Base-by-base conservation (phyloP, 2,888 invertebrate species). In the Alloplasta piceator region DNA sequence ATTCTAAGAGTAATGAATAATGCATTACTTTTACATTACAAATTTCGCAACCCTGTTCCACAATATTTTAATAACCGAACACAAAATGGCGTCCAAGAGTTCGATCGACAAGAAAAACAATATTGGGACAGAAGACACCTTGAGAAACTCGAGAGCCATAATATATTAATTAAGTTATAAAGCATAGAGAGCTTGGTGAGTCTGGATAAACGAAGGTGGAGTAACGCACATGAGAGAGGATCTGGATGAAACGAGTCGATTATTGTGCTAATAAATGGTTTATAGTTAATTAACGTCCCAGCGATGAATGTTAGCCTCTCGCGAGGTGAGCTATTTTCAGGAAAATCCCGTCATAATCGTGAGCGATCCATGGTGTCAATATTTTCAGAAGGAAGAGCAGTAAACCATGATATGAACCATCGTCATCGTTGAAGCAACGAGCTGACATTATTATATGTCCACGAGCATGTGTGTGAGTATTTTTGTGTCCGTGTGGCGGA, bases 341-440 rank as follows among this genome's bases (percentile, higher is more conserved):
- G 41, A 5, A 5, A 41, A 7, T 36, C n/a, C n/a, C n/a, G n/a
- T n/a, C 38, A 48, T 6, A n/a, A n/a, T n/a, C n/a, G n/a, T n/a
- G 60, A 14, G 56, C 55, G n/a, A n/a, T 36, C 52, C 39, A 26
- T 58, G 76, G 64, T 80, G 83, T 83, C 84, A 86, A 86, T 87
- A 85, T 89, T 89, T 88, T 86, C 86, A 82, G 82, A 82, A 84
- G 82, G 84, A 80, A 83, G 76, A 80, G 83, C 84, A 84, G 82
- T 84, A 82, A 82, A 85, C 84, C 86, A 85, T 85, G 87, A 87
- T 82, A 84, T 80, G 80, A 84, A 87, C 82, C 83, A 80, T 85
- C 82, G 77, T 75, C n/a, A n/a, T n/a, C n/a, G n/a, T n/a, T 71
- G 84, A 79, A 84, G 83, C 87, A 89, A 89, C 86, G 88, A 88